Evolutionary conservation across 2,888 invertebrate genomes (phyloP).

Genomic region (Tachystola acroxantha): DNA sequence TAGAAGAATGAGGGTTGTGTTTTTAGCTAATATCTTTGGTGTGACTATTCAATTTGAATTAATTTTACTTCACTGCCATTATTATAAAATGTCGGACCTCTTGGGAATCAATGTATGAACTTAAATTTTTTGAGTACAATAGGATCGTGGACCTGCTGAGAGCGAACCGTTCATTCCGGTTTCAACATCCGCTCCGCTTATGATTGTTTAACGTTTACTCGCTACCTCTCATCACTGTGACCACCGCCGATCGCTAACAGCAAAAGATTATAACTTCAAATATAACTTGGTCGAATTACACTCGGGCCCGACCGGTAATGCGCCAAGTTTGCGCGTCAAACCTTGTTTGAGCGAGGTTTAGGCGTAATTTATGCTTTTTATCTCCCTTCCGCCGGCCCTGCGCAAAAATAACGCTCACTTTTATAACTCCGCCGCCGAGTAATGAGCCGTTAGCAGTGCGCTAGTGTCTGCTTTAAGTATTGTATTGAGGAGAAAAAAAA

Average conservation of each 20-base stretch:
- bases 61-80: too few relatives aligned
- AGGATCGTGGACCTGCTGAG: too few relatives aligned
- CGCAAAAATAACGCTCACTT: conserved; percentile 4
- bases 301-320: conserved; percentile 38
- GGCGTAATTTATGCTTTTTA: conserved; percentile 46
- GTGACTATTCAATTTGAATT: too few relatives aligned
- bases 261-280: conserved; percentile 35
- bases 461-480: background rate
- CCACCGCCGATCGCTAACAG: conserved; percentile 16
- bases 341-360: conserved; percentile 37
- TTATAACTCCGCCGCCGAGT: background rate
- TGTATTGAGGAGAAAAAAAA: too few relatives aligned
- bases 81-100: too few relatives aligned
- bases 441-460: conserved; percentile 5
- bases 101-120: too few relatives aligned
- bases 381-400: conserved; percentile 16
- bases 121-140: too few relatives aligned
- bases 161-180: too few relatives aligned
- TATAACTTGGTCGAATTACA: conserved; percentile 27
- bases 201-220: too few relatives aligned
- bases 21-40: too few relatives aligned
- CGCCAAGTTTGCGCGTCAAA: conserved; percentile 43
- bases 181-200: too few relatives aligned
- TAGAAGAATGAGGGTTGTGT: too few relatives aligned
- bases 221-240: conserved; percentile 7